These are phyloP conservation scores for Megalurothrips usitatus DNA, from an alignment of 2,888 invertebrate genomes.

Conservation along the genomic window DNA sequence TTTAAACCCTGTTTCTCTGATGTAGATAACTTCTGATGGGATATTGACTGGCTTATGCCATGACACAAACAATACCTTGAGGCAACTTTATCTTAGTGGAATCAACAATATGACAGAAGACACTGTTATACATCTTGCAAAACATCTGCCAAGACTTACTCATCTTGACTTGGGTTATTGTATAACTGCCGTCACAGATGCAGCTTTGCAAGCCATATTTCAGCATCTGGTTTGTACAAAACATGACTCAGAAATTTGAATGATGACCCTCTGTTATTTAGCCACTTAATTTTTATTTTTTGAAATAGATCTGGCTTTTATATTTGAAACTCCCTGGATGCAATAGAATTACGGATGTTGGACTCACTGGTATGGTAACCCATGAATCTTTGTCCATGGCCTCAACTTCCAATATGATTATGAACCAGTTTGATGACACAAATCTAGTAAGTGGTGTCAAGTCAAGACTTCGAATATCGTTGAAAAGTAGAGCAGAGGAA, in stretches of 20 bases:
- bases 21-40: slow-evolving; percentile 48
- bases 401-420: background rate
- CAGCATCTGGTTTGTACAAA: slow-evolving; percentile 51
- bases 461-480: slow-evolving; percentile 49
- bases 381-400: slow-evolving; percentile 31
- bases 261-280: too few species aligned
- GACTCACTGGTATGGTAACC: slow-evolving; percentile 63
- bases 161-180: slow-evolving; percentile 63
- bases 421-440: slow-evolving; percentile 37
- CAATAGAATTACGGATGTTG: slow-evolving; percentile 63
- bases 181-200: slow-evolving; percentile 66
- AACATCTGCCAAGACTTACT: slow-evolving; percentile 54
- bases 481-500: slow-evolving; percentile 63
- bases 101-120: slow-evolving; percentile 60
- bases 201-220: slow-evolving; percentile 56
- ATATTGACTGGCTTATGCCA: slow-evolving; percentile 57
- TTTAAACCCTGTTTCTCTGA: background rate
- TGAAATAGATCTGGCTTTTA: slow-evolving; percentile 46
- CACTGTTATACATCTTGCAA: slow-evolving; percentile 57
- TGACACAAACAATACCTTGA: slow-evolving; percentile 49
- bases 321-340: slow-evolving; percentile 62
- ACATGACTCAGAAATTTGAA: background rate
- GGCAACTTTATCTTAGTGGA: slow-evolving; percentile 55
- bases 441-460: background rate
- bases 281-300: background rate